phyloP scores from a whole-genome alignment of 2,113 vertebrate species.

The Vidua chalybeata region DNA sequence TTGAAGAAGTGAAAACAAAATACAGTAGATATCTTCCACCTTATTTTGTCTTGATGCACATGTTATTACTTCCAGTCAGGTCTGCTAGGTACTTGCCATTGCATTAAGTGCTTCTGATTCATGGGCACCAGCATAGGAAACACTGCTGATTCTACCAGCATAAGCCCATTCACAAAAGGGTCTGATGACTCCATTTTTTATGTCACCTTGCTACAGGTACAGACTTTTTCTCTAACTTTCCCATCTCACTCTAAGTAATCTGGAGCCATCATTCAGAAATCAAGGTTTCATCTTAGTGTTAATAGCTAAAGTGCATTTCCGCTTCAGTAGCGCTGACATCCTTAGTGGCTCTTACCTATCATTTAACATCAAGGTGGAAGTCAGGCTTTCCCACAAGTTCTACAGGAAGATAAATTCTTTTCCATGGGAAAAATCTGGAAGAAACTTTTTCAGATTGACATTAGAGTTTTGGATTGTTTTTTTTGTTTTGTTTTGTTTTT shows the following conservation, averaged over 20 bases:
- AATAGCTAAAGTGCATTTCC: neutral
- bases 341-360: neutral
- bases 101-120: neutral
- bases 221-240: neutral
- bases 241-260: neutral
- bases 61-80: neutral
- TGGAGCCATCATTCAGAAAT: neutral
- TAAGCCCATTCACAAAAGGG: neutral
- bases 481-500: too few relatives aligned
- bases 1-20: neutral
- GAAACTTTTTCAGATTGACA: neutral
- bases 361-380: neutral
- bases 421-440: neutral
- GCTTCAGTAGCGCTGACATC: neutral
- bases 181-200: neutral
- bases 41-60: neutral
- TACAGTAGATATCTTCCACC: neutral
- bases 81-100: neutral
- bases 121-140: neutral
- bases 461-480: neutral
- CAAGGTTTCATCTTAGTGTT: neutral
- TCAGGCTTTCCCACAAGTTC: neutral
- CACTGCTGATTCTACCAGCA: neutral
- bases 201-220: neutral
- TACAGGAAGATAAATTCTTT: neutral